phyloP scores from a whole-genome alignment of 2,113 vertebrate genomes.

The Phyllostomus discolor region DNA sequence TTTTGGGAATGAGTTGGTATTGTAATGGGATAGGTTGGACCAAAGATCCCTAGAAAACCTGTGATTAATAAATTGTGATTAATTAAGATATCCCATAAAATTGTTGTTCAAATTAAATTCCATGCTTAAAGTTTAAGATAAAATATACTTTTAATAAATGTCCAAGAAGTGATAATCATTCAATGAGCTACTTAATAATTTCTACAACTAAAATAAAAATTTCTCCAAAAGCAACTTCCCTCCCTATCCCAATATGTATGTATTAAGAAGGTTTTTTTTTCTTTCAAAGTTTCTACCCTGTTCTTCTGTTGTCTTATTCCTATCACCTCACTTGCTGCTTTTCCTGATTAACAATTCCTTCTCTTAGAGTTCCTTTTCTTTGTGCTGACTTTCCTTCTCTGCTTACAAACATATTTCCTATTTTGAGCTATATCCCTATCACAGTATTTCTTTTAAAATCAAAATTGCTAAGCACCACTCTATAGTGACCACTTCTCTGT shows the following conservation, averaged over 20 bases:
- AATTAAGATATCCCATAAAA: neutral
- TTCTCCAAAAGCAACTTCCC: neutral
- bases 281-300: neutral
- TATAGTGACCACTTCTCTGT: neutral
- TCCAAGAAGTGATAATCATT: neutral
- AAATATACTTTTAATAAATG: neutral
- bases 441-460: neutral
- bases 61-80: neutral
- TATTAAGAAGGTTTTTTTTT: neutral
- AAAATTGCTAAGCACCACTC: neutral
- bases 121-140: neutral
- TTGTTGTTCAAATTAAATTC: neutral
- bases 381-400: neutral
- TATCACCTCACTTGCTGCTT: neutral
- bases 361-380: neutral
- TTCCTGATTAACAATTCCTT: neutral
- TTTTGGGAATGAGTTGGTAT: neutral
- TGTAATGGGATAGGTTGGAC: too few relatives aligned
- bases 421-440: neutral
- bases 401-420: neutral
- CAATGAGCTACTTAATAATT: neutral
- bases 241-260: neutral
- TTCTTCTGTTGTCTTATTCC: neutral
- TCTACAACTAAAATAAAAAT: neutral
- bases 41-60: too few relatives aligned